These are phyloP conservation scores for Daphoenositta chrysoptera DNA, from an alignment of 2,113 vertebrate genomes.

Conservation along the genomic window DNA sequence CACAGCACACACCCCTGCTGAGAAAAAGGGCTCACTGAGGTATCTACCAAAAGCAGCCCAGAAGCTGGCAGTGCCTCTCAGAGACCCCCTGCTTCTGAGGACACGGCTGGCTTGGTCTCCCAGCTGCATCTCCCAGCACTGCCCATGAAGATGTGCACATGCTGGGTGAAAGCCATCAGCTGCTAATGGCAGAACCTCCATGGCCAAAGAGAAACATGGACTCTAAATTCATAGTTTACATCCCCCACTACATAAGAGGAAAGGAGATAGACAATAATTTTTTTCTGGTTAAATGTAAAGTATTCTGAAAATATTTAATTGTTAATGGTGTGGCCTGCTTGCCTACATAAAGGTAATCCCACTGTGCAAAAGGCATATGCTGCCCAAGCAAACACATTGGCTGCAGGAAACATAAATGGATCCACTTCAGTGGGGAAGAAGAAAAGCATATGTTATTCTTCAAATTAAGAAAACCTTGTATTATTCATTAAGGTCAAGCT, in stretches of 20 bases:
- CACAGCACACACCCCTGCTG: background rate
- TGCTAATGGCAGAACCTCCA: background rate
- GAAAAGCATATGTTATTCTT: slow-evolving; percentile 23
- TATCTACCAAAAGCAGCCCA: background rate
- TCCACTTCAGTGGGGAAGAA: background rate
- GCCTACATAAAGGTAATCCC: background rate
- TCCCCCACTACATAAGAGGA: background rate
- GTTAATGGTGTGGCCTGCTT: background rate
- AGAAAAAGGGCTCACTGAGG: background rate
- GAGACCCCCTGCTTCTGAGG: background rate
- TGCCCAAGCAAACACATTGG: background rate
- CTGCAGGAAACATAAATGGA: background rate
- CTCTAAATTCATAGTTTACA: background rate
- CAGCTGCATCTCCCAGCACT: accelerated
- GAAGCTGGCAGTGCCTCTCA: background rate
- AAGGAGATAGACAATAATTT: background rate
- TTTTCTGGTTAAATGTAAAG: background rate
- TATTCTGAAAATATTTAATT: background rate
- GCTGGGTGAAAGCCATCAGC: background rate
- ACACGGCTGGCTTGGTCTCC: background rate
- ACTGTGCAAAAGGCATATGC: background rate
- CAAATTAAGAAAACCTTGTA: background rate
- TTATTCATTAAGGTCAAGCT: slow-evolving; percentile 46
- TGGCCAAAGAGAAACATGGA: background rate
- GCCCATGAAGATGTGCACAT: background rate